Evolutionary conservation across 1,140 invertebrate species (phyloP), one percentile per base, ranked within the genome.

Genomic region (Papilio polytes): DNA sequence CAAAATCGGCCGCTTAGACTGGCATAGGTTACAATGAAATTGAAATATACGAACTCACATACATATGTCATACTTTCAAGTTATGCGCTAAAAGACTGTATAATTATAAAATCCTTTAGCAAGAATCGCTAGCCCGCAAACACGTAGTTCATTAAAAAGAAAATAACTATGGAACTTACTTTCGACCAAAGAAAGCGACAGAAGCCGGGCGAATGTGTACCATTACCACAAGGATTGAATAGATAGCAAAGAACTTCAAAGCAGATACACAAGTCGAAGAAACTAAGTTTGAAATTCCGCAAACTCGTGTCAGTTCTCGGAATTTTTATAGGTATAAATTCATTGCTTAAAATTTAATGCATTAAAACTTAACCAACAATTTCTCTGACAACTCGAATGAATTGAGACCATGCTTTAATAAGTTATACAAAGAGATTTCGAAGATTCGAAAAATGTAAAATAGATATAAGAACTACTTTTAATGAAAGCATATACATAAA

Each of bases 171-270:
- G 53, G n/a, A n/a, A 20, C n/a, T 56, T 56, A 20, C 53, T 20
- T 20, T 56, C 53, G 6, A 56, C n/a, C 1, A 51, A 51, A 72
- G 81, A 82, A 59, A 78, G 36, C 31, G 70, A 31, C 22, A 20
- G 18, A 56, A 20, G n/a, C n/a, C n/a, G 18, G 48, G 53, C n/a
- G 53, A 56, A 56, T n/a, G n/a, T 56, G 53, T 9, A 20, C 53
- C 18, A 8, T 20, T 56, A 20, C 53, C n/a, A 56, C 53, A 56
- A 56, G 18, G 18, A 56, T 56, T 56, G 53, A 56, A 56, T n/a
- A 56, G n/a, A 56, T 56, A 56, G 18, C 53, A 56, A 56, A 56
- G 53, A 56, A 56, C 53, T 56, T 20, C 18, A 20, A 56, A 56
- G 53, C 18, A 56, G 20, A 56, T 56, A 56, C 53, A 20, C 53